phyloP scores from a whole-genome alignment of 2,888 invertebrate genomes.

The Emmelina monodactyla region DNA sequence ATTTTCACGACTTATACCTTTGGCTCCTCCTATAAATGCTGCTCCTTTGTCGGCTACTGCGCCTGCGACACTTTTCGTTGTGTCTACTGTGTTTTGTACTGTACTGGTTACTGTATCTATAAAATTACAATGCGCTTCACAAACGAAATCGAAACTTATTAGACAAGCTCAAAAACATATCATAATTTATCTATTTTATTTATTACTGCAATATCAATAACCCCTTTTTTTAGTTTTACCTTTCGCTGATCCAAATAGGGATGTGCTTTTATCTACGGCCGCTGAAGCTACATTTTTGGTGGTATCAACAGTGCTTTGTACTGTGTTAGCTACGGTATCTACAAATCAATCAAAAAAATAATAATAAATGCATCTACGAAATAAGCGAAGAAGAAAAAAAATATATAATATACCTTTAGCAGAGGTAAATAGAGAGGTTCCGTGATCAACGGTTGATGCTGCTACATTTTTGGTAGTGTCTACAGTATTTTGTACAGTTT shows the following conservation, averaged over 20 bases:
- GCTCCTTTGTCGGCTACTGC: constrained; percentile 29
- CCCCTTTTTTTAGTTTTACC: constrained; percentile 13
- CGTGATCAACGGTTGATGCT: constrained; percentile 14
- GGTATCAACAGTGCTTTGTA: constrained; percentile 15
- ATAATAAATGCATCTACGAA: no score
- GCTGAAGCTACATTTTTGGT: constrained; percentile 16
- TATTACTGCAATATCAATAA: not conserved
- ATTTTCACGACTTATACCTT: constrained; percentile 18
- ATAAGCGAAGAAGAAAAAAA: no score
- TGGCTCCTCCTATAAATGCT: constrained; percentile 22
- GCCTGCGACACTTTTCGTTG: constrained; percentile 30
- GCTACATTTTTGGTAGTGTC: constrained; percentile 17
- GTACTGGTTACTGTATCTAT: constrained; percentile 27
- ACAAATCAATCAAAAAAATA: constrained; percentile 5
- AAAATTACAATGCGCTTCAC: no score
- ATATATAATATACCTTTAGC: constrained; percentile 22
- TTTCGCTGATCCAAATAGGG: constrained; percentile 18
- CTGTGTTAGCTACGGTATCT: constrained; percentile 15
- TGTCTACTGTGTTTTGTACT: constrained; percentile 25
- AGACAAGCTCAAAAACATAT: no score
- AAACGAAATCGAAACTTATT: no score
- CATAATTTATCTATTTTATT: not conserved
- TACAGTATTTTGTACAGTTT: constrained; percentile 14
- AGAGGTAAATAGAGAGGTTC: constrained; percentile 14
- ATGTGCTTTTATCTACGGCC: constrained; percentile 14